These are phyloP conservation scores for Euleptes europaea DNA, from an alignment of 2,113 vertebrate genomes.

Conservation along the genomic window DNA sequence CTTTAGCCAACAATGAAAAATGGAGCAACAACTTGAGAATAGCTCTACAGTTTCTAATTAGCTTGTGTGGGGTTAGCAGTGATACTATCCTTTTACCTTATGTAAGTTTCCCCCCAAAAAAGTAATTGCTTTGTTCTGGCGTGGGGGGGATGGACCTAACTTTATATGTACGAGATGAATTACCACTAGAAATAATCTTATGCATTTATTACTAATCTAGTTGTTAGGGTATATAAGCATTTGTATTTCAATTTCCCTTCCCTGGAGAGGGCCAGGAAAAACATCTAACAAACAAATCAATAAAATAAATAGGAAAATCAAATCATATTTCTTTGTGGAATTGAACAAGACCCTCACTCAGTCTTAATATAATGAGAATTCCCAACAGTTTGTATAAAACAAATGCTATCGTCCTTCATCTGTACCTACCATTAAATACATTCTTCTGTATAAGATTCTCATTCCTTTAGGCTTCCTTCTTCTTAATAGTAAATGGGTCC, in stretches of 20 bases:
- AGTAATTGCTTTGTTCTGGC: background rate
- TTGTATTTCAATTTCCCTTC: slow-evolving; percentile 10
- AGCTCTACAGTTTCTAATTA: slow-evolving; percentile 95
- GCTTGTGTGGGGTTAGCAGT: slow-evolving; percentile 96
- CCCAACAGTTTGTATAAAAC: background rate
- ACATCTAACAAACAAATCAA: too few relatives aligned
- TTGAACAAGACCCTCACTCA: background rate
- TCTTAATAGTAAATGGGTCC: background rate
- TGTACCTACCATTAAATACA: background rate
- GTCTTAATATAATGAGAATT: background rate
- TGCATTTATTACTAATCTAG: background rate
- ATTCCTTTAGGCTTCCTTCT: background rate
- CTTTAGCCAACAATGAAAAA: slow-evolving; percentile 94
- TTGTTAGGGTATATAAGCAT: background rate
- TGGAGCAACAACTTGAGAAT: slow-evolving; percentile 96
- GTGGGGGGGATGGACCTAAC: background rate
- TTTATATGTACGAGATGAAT: slow-evolving; percentile 9
- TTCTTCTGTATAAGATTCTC: background rate
- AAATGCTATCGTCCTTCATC: background rate
- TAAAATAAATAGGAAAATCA: background rate
- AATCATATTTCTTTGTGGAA: background rate
- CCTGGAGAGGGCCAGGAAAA: too few relatives aligned
- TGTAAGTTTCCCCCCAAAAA: slow-evolving; percentile 75
- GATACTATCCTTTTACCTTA: slow-evolving; percentile 92
- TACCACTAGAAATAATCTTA: background rate